Conservation (phyloP, 2,797 vertebrate species). For the Orestias chungarensis region DNA sequence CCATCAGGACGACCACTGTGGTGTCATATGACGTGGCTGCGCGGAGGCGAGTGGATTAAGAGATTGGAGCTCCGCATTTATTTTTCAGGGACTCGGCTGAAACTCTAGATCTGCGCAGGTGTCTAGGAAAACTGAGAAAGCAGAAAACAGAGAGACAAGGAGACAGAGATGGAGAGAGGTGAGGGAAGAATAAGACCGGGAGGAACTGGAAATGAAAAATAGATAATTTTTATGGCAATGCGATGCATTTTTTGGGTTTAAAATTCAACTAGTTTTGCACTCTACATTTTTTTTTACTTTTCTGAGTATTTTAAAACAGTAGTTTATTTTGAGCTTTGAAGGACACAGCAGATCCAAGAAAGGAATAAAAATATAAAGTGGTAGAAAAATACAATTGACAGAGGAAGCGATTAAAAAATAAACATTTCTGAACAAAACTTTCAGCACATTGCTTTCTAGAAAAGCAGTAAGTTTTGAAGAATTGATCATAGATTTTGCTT, state of each 20-base stretch:
- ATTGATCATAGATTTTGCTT: too few relatives aligned
- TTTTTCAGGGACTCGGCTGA: conserved; percentile 95
- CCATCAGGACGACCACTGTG: conserved; percentile 85
- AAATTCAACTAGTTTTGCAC: background rate
- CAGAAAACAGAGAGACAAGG: conserved; percentile 32
- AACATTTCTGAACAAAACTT: too few relatives aligned
- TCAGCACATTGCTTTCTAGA: too few relatives aligned
- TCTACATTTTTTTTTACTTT: background rate
- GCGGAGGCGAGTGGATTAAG: conserved; percentile 99
- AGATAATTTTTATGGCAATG: conserved; percentile 6
- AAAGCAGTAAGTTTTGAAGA: too few relatives aligned
- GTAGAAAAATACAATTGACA: background rate
- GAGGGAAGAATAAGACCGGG: conserved; percentile 32
- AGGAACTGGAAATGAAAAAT: conserved; percentile 16
- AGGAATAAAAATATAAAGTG: background rate
- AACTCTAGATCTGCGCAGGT: conserved; percentile 97
- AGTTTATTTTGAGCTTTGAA: too few relatives aligned
- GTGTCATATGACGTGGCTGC: conserved; percentile 97
- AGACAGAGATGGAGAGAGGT: conserved; percentile 34
- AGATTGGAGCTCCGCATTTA: conserved; percentile 97
- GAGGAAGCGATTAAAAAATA: background rate
- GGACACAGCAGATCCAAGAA: too few relatives aligned
- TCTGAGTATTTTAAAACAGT: background rate
- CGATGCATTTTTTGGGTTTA: background rate
- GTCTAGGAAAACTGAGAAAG: conserved; percentile 85